phyloP scores from a whole-genome alignment of 2,888 invertebrate genomes.

The Agonopterix alstromeriana region DNA sequence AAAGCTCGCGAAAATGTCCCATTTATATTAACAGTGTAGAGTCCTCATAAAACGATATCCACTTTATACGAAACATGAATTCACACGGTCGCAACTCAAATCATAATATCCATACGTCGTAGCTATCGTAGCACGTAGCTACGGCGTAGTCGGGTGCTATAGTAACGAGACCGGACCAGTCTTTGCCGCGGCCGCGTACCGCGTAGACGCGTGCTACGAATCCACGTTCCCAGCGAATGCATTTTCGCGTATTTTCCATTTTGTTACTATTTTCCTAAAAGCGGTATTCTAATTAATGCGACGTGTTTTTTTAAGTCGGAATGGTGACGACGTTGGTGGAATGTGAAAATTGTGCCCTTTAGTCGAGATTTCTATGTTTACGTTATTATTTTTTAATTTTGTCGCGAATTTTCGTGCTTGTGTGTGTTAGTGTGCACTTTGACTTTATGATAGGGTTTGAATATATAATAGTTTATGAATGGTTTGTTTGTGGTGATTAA shows the following conservation, averaged over 20 bases:
- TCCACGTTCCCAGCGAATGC: slow-evolving; percentile 19
- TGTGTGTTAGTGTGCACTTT: too few species aligned
- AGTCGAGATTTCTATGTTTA: slow-evolving; percentile 12
- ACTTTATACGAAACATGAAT: slow-evolving; percentile 25
- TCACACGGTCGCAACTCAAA: slow-evolving; percentile 28
- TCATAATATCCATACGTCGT: slow-evolving; percentile 20
- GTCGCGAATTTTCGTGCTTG: slow-evolving; percentile 5
- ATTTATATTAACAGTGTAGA: background rate
- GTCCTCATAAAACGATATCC: slow-evolving; percentile 11
- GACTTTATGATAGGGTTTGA: too few species aligned
- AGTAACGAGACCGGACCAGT: slow-evolving; percentile 64
- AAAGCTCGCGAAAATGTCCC: too few species aligned
- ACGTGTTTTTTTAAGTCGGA: slow-evolving; percentile 25
- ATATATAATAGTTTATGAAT: too few species aligned
- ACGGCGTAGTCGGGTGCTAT: slow-evolving; percentile 66
- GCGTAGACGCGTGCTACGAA: slow-evolving; percentile 50
- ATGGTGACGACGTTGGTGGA: slow-evolving; percentile 19
- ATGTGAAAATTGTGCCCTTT: slow-evolving; percentile 21
- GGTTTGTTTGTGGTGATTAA: too few species aligned
- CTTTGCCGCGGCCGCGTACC: slow-evolving; percentile 44
- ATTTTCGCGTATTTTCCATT: slow-evolving; percentile 23
- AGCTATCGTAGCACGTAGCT: slow-evolving; percentile 40
- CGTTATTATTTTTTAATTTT: slow-evolving; percentile 9
- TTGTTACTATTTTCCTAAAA: slow-evolving; percentile 21
- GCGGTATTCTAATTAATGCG: slow-evolving; percentile 53